Percentiles rank a stretch among this genome's conserved stretches.
Conservation (phyloP, 2,888 invertebrate species). For the Ennomos erosarius region DNA sequence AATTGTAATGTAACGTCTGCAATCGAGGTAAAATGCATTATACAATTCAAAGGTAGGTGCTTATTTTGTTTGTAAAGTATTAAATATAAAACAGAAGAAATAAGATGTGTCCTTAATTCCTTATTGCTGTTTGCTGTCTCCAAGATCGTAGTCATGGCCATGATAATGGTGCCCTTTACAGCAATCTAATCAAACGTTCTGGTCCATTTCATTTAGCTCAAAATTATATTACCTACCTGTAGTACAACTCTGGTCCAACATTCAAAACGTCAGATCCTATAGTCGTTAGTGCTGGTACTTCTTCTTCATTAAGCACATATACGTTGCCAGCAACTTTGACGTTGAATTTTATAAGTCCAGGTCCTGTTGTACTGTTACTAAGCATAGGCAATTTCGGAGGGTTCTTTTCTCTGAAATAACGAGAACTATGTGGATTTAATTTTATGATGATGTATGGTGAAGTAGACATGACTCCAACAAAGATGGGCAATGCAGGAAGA, state of each 20-base stretch:
- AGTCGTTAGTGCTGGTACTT: conserved; percentile 89
- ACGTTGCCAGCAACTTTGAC: conserved; percentile 83
- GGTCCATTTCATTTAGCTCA: background rate
- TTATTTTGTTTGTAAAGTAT: too few relatives aligned
- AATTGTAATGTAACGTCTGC: conserved; percentile 83
- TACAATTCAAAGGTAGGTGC: too few relatives aligned
- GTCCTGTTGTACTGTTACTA: conserved; percentile 87
- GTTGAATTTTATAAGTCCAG: conserved; percentile 84
- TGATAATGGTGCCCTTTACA: too few relatives aligned
- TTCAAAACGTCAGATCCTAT: conserved; percentile 87
- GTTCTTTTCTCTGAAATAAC: conserved; percentile 64
- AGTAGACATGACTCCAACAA: too few relatives aligned
- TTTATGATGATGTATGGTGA: too few relatives aligned
- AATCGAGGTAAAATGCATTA: conserved; percentile 10
- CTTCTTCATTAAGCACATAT: conserved; percentile 87
- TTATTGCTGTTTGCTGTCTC: too few relatives aligned
- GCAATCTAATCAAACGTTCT: too few relatives aligned
- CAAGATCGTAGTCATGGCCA: too few relatives aligned
- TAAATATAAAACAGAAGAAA: too few relatives aligned
- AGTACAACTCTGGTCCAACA: conserved; percentile 84
- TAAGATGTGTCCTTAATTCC: too few relatives aligned
- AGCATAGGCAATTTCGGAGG: conserved; percentile 83
- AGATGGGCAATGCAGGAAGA: too few relatives aligned
- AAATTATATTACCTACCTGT: conserved; percentile 64
- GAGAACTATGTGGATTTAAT: too few relatives aligned